Evolutionary conservation across 2,888 invertebrate species (phyloP), one percentile per base, ranked within the genome.

Genomic region (Polylopha cassiicola): DNA sequence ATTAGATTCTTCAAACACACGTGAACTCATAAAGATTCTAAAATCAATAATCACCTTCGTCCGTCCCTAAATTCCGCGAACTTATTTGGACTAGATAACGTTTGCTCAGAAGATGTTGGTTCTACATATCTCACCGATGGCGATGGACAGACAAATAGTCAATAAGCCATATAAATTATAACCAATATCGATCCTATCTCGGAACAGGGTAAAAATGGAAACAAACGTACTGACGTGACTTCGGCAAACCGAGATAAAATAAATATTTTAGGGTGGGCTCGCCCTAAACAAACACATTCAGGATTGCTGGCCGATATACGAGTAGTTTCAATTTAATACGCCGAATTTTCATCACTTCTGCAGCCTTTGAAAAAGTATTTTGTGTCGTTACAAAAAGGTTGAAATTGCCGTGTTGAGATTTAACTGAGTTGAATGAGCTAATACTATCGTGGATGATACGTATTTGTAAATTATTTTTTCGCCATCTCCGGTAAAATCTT

Each of bases 231-330:
- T 78, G 84, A 81, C 80, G 82, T 66, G 79, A 77, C 78, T 77
- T 75, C 82, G 81, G 82, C 80, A 81, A 82, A 84, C 85, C 82
- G 59, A 80, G 81, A 81, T 84, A 84, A 78, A 82, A 84, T 82
- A 84, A 85, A 85, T 85, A 85, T 85, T 82, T 82, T 80, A 80
- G 85, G 85, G 85, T 81, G 82, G 84, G 70, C 77, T 72, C 73
- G 76, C 73, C 84, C 85, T 85, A 84, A 84, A 82, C 79, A 84
- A 84, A 85, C 85, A 85, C 61, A 68, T 68, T 65, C 71, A 68
- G 74, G 80, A 82, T 84, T 82, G 85, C 85, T 81, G 85, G 84
- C 85, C 81, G 81, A 34, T 41, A 41, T 57, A 76, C 84, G 81
- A 82, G 81, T 80, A 80, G 75, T 81, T 84, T 82, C 82, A 82